These are phyloP conservation scores for Ophion ventricosus DNA, from an alignment of 2,888 invertebrate species.

Conservation along the genomic window DNA sequence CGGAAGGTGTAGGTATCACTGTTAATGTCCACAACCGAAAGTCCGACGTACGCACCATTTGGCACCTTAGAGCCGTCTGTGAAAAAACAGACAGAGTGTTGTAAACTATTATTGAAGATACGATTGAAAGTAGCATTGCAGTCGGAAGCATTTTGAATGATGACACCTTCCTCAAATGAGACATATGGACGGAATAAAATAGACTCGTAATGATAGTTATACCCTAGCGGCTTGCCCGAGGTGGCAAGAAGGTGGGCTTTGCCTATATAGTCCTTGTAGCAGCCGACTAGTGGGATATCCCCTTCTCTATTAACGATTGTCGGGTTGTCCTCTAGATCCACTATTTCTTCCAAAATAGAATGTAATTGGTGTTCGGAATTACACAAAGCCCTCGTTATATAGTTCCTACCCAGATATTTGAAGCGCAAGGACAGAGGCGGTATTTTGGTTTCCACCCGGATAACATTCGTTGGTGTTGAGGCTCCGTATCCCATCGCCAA, in stretches of 20 bases:
- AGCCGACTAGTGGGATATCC: not conserved
- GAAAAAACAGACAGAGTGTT: not conserved
- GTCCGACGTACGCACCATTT: not conserved
- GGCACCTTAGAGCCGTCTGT: slow-evolving; percentile 46
- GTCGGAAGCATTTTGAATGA: not conserved
- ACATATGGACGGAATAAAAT: slow-evolving; percentile 4
- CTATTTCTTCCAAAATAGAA: slow-evolving; percentile 7
- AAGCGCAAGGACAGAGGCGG: slow-evolving; percentile 15
- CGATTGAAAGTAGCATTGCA: not conserved
- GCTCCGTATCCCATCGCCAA: slow-evolving; percentile 28
- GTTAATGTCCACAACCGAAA: not conserved
- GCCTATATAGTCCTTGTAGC: not conserved
- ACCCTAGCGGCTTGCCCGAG: slow-evolving; percentile 25
- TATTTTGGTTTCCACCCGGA: slow-evolving; percentile 1
- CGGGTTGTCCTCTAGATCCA: slow-evolving; percentile 11
- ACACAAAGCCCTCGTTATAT: slow-evolving; percentile 8
- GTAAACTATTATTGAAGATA: not conserved
- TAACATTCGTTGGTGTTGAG: slow-evolving; percentile 40
- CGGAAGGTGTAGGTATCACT: not conserved
- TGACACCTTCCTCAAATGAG: slow-evolving; percentile 12
- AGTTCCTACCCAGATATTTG: slow-evolving; percentile 37
- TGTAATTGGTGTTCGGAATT: no score
- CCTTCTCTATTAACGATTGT: not conserved
- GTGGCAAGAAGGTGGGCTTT: not conserved
- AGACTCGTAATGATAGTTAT: slow-evolving; percentile 9